These are phyloP conservation scores for Magallana ariakensis DNA, from an alignment of 1,140 invertebrate species.

Conservation along the genomic window DNA sequence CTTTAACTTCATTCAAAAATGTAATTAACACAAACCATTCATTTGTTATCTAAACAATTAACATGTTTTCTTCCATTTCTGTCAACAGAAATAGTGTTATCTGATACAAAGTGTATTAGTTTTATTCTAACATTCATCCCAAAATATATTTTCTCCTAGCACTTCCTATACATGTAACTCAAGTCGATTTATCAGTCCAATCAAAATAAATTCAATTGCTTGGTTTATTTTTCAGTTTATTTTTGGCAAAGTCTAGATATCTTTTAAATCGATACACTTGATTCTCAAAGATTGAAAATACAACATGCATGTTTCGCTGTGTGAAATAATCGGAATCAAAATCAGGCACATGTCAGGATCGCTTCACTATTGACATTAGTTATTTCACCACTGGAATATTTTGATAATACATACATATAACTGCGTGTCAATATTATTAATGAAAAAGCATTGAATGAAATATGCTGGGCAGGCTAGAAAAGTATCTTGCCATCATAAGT, in stretches of 20 bases:
- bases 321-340: too few species aligned
- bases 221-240: conserved; percentile 19
- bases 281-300: neutral
- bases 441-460: neutral
- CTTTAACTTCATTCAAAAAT: neutral
- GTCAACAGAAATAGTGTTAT: too few species aligned
- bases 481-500: neutral
- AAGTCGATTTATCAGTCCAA: neutral
- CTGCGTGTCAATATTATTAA: too few species aligned
- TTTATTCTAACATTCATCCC: neutral
- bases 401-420: too few species aligned
- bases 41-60: too few species aligned
- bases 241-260: neutral
- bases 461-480: neutral
- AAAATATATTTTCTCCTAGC: conserved; percentile 10
- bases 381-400: too few species aligned
- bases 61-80: too few species aligned
- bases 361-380: too few species aligned
- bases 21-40: neutral
- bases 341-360: too few species aligned
- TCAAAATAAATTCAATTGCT: conserved; percentile 25
- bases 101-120: neutral
- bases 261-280: conserved; percentile 19
- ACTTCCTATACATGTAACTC: conserved; percentile 22
- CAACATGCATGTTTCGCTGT: neutral